Evolutionary conservation across 53 echinoderm and acorn worm genomes (phyloP).

Genomic region (Holothuria leucospilota): DNA sequence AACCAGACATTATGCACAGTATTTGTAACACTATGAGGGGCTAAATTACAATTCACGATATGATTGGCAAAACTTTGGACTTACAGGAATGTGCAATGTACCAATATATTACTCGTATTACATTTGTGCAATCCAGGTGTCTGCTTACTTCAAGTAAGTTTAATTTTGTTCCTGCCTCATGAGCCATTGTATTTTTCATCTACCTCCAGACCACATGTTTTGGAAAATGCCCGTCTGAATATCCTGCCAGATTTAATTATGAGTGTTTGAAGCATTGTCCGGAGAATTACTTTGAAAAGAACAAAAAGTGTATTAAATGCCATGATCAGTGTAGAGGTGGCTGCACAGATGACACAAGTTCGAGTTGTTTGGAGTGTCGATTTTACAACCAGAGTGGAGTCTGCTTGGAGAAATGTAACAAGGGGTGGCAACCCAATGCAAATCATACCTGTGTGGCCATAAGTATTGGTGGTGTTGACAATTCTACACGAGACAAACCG

Average conservation of each 20-base stretch:
- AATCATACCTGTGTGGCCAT: constrained; percentile 64
- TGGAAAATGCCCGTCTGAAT: constrained; percentile 62
- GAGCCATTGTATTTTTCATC: not conserved
- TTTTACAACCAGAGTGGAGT: constrained; percentile 60
- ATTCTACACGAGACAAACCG: not conserved
- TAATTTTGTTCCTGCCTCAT: no score
- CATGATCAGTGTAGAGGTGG: constrained; percentile 79
- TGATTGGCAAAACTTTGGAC: no score
- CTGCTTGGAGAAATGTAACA: constrained; percentile 65
- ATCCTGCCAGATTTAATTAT: constrained; percentile 39
- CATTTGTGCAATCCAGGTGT: no score
- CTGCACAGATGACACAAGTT: constrained; percentile 75
- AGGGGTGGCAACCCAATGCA: not conserved
- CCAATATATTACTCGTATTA: no score
- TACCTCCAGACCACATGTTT: constrained; percentile 53
- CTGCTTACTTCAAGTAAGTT: no score
- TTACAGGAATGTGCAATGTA: no score
- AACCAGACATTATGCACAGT: no score
- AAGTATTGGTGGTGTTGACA: not conserved
- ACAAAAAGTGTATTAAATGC: constrained; percentile 60
- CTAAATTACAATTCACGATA: no score
- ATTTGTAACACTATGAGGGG: no score
- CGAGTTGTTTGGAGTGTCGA: constrained; percentile 71
- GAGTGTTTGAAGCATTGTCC: constrained; percentile 74
- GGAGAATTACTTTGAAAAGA: constrained; percentile 47